Percentiles rank a stretch among this genome's conserved stretches.
Conservation (phyloP, 2,113 vertebrate species). For the Tiliqua scincoides region DNA sequence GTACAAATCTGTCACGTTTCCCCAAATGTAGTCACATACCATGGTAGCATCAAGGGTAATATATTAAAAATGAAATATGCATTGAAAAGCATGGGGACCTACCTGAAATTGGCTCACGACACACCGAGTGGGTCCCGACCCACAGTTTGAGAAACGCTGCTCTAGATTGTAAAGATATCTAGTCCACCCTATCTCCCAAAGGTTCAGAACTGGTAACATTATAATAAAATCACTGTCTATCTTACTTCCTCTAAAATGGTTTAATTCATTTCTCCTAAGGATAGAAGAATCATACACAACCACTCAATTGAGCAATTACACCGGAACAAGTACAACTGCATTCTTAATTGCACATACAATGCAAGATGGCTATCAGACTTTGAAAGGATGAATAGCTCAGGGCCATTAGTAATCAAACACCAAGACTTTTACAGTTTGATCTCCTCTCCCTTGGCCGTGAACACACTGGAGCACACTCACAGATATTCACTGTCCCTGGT, state of each 20-base stretch:
- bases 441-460: not conserved
- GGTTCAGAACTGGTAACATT: not conserved
- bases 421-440: not conserved
- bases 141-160: too few relatives aligned
- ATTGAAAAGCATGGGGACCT: too few relatives aligned
- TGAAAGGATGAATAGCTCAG: not conserved
- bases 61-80: too few relatives aligned
- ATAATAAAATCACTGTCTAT: not conserved
- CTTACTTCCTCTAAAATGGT: not conserved
- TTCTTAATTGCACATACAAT: conserved; percentile 32
- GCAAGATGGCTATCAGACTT: conserved; percentile 29
- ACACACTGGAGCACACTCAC: not conserved
- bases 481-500: too few relatives aligned
- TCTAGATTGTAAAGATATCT: not conserved
- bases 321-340: conserved; percentile 36
- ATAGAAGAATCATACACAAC: not conserved
- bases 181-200: not conserved
- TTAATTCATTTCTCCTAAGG: not conserved
- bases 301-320: not conserved
- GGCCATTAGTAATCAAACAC: not conserved
- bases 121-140: too few relatives aligned
- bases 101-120: too few relatives aligned
- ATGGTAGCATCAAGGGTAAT: too few relatives aligned
- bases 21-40: too few relatives aligned
- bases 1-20: too few relatives aligned